phyloP scores from a whole-genome alignment of 2,888 invertebrate genomes.

The Drosophila conformis region DNA sequence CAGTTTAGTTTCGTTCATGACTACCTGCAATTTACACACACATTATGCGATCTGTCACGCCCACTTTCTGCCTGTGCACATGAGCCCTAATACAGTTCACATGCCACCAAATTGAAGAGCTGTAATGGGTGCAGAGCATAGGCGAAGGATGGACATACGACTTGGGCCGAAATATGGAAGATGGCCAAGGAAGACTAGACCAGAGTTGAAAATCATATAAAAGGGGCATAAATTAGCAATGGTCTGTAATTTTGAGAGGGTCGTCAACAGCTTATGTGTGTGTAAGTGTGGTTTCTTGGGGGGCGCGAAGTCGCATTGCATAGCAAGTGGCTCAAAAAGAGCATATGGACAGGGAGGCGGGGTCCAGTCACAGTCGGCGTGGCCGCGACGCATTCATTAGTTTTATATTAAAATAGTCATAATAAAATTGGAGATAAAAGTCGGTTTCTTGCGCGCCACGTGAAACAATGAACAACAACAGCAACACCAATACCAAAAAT shows the following conservation, averaged over 20 bases:
- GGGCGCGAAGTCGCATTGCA: conserved; percentile 41
- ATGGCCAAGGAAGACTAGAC: conserved; percentile 19
- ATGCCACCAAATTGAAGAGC: conserved; percentile 16
- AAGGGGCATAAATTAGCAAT: conserved; percentile 79
- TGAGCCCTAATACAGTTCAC: conserved; percentile 47
- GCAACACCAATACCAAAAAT: conserved; percentile 21
- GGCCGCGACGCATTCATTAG: conserved; percentile 77
- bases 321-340: conserved; percentile 29
- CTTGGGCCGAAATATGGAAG: conserved; percentile 14
- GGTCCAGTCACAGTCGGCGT: conserved; percentile 63
- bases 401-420: conserved; percentile 80
- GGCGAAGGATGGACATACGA: conserved; percentile 32
- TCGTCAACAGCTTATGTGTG: conserved; percentile 69
- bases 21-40: conserved; percentile 44
- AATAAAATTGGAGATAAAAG: conserved; percentile 77
- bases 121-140: conserved; percentile 35
- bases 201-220: conserved; percentile 70
- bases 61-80: conserved; percentile 42
- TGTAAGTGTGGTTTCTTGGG: conserved; percentile 31
- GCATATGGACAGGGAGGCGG: neutral
- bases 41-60: conserved; percentile 59
- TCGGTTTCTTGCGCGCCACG: conserved; percentile 49
- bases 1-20: conserved; percentile 39
- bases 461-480: conserved; percentile 65
- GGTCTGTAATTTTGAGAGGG: conserved; percentile 79